A percentile compares a stretch with the other conserved stretches of the same genome.
phyloP scores from a whole-genome alignment of 2,113 vertebrate genomes.

The Steatornis caripensis region DNA sequence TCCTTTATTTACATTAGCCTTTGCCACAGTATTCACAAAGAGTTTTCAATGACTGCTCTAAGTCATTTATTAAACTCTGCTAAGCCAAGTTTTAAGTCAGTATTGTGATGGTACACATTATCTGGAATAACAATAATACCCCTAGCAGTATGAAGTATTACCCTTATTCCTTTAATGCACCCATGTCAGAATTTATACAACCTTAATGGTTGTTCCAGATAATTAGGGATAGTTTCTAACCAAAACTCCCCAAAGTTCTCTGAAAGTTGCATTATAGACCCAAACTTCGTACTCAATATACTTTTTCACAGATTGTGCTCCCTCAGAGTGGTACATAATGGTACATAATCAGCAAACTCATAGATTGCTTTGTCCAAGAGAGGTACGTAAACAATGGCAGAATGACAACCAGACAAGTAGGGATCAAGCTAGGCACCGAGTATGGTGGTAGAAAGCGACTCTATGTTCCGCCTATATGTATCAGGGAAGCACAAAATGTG shows the following conservation, averaged over 20 bases:
- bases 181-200: not conserved
- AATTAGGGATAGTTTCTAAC: not conserved
- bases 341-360: not conserved
- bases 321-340: not conserved
- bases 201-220: not conserved
- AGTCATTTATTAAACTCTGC: not conserved
- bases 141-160: not conserved
- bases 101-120: not conserved
- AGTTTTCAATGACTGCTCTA: slow-evolving; percentile 29
- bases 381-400: not conserved
- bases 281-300: not conserved
- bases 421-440: not conserved
- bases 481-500: not conserved
- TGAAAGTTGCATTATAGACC: not conserved
- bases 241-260: not conserved
- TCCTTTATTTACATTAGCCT: slow-evolving; percentile 53
- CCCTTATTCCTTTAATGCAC: not conserved
- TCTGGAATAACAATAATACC: not conserved
- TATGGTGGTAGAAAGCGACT: not conserved
- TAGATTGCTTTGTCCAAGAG: not conserved
- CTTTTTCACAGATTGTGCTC: not conserved
- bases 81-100: not conserved
- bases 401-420: not conserved
- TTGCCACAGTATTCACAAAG: slow-evolving; percentile 29
- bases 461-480: not conserved